Base-by-base conservation (phyloP, 1,140 invertebrate genomes). In the Ceratitis capitata region DNA sequence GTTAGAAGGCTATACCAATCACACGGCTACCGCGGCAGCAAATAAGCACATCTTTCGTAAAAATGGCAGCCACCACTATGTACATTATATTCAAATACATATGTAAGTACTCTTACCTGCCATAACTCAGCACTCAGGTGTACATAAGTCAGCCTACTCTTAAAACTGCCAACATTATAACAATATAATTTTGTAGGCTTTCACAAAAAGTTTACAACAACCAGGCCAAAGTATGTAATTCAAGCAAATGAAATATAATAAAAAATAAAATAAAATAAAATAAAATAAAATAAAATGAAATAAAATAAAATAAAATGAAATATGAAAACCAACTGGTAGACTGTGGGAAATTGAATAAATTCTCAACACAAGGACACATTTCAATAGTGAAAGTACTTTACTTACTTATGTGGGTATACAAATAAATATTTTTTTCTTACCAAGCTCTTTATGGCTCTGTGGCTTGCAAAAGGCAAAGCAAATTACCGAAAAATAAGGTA, bases 311-410 rank as follows among this genome's bases (percentile, higher is more conserved):
- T n/a, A n/a, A n/a, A n/a, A n/a, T n/a, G n/a, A 78, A 78, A 45
- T 78, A 4, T 26, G 39, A 23, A 23, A 78, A 39, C 23, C 69
- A 78, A 35, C 69, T 78, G 69, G 3, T 23, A 45, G 42, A 23
- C 39, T 45, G 69, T 23, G 35, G 39, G 39, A 78, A 78, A 78
- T 78, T 78, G 69, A 78, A 78, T 78, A 78, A 78, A 78, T 78
- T 78, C 69, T 78, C 19, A 19, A 4, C 10, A 19, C 69, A 78
- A 78, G 69, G 69, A 78, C 69, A 78, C 39, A 45, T 78, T 78
- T 78, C 45, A 35, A 35, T 35, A 16, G 61, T 26, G 23, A 4
- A 7, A 56, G 19, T 78, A 26, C 23, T 78, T 78, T 9, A 6
- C 64, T 1, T 9, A 29, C 58, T 6, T 61, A 16, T 23, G 6